A percentile compares a stretch with the other conserved stretches of the same genome.
Evolutionary conservation across 2,888 invertebrate species (phyloP).

Genomic region (Agriotes lineatus): DNA sequence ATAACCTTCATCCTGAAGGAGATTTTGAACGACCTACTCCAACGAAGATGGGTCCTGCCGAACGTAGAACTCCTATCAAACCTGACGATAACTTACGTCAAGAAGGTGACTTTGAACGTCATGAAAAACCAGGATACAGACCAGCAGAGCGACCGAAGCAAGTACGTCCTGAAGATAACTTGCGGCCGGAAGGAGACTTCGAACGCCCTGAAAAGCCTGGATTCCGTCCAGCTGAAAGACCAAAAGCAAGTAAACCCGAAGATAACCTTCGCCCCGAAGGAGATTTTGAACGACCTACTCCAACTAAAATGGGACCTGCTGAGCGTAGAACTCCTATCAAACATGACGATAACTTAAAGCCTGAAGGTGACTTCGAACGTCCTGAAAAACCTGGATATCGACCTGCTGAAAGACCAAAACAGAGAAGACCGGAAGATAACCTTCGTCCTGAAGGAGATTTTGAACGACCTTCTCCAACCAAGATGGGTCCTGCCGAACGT

Average conservation of each 20-base stretch:
- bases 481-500: constrained; percentile 67
- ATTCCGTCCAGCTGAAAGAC: too few relatives aligned
- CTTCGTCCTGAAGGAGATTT: constrained; percentile 71
- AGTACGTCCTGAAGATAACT: constrained; percentile 69
- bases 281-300: constrained; percentile 65
- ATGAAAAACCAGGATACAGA: constrained; percentile 59
- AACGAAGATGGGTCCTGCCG: constrained; percentile 60
- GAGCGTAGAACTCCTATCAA: constrained; percentile 64
- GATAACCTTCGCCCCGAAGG: too few relatives aligned
- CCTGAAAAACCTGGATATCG: constrained; percentile 54
- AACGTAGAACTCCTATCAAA: constrained; percentile 64
- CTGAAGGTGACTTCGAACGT: constrained; percentile 66
- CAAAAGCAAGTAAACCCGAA: too few relatives aligned
- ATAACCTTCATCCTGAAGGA: constrained; percentile 70
- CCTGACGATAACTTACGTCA: constrained; percentile 70
- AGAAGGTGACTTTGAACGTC: constrained; percentile 66
- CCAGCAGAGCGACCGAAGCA: constrained; percentile 65
- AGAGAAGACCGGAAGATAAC: constrained; percentile 67
- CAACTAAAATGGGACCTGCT: constrained; percentile 53
- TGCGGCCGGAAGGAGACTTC: too few relatives aligned
- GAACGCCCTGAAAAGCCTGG: too few relatives aligned
- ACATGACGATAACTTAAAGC: constrained; percentile 65
- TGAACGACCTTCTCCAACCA: constrained; percentile 55
- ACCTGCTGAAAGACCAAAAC: constrained; percentile 62
- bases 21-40: constrained; percentile 58